These are phyloP conservation scores for Plecturocebus donacophilus DNA, from an alignment of 2,113 vertebrate species.

Conservation along the genomic window DNA sequence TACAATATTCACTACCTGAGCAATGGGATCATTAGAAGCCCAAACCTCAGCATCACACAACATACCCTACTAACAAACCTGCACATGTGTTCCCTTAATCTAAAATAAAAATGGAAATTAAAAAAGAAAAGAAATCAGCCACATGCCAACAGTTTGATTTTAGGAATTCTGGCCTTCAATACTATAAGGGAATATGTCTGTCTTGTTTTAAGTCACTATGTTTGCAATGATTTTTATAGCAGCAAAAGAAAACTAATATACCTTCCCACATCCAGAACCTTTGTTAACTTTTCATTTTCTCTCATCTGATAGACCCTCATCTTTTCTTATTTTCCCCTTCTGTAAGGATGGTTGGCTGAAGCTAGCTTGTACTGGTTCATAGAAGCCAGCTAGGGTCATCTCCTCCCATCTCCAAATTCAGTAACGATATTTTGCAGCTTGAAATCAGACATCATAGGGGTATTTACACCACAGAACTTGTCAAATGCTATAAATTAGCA, in stretches of 20 bases:
- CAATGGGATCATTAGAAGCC: no score
- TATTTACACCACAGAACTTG: background rate
- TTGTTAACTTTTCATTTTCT: background rate
- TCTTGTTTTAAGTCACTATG: background rate
- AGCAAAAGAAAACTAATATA: background rate
- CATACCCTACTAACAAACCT: no score
- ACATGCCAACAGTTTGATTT: background rate
- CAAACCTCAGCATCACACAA: no score
- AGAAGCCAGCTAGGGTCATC: background rate
- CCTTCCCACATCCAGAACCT: background rate
- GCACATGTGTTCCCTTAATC: no score
- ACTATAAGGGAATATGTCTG: background rate
- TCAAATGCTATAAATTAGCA: background rate
- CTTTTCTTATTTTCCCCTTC: background rate
- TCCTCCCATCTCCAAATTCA: background rate
- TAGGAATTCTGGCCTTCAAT: background rate
- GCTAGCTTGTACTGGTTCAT: background rate
- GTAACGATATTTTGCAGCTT: no score
- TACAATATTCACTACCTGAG: no score
- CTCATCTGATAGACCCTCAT: no score
- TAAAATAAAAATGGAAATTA: no score
- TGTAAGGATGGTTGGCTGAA: background rate
- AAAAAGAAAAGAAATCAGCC: background rate
- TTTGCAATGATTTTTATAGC: background rate
- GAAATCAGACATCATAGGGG: background rate